Conservation (phyloP, 1,140 invertebrate species). For the Drosophila micromelanica region DNA sequence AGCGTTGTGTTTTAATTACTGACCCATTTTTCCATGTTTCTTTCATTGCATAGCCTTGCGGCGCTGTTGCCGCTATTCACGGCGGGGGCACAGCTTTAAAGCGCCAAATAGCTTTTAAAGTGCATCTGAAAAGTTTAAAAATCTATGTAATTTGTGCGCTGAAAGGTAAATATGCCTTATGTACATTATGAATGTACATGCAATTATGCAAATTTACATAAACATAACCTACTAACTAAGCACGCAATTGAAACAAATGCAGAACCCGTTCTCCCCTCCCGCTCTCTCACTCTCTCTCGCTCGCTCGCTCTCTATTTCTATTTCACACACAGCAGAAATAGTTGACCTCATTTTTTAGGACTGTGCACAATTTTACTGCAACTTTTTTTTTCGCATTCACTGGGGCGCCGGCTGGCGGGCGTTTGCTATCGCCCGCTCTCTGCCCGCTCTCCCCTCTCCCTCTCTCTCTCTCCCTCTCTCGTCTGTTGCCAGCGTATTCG, state of each 20-base stretch:
- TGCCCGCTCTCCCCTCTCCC: not conserved
- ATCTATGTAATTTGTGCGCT: conserved; percentile 14
- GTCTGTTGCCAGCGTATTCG: conserved; percentile 24
- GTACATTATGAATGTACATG: conserved; percentile 32
- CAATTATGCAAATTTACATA: conserved; percentile 81
- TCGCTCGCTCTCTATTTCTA: conserved; percentile 4
- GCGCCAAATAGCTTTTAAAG: conserved; percentile 37
- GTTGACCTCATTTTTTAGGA: conserved; percentile 79
- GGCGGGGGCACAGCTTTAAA: conserved; percentile 23
- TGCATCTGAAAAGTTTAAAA: not conserved
- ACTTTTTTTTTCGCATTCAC: conserved; percentile 65
- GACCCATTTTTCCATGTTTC: conserved; percentile 29
- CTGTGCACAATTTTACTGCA: conserved; percentile 78
- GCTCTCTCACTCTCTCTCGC: not conserved
- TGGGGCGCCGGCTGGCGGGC: conserved; percentile 68
- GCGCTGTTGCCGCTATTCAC: conserved; percentile 38
- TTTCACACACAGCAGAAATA: conserved; percentile 53
- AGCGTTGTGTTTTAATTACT: conserved; percentile 53
- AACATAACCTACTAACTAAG: conserved; percentile 82
- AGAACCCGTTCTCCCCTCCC: conserved; percentile 24
- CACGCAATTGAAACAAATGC: conserved; percentile 77
- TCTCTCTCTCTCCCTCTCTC: not conserved
- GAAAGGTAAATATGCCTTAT: conserved; percentile 35
- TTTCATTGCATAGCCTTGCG: conserved; percentile 17
- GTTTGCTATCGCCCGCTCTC: conserved; percentile 44